phyloP scores from a whole-genome alignment of 2,113 vertebrate species.

The Narcine bancroftii region DNA sequence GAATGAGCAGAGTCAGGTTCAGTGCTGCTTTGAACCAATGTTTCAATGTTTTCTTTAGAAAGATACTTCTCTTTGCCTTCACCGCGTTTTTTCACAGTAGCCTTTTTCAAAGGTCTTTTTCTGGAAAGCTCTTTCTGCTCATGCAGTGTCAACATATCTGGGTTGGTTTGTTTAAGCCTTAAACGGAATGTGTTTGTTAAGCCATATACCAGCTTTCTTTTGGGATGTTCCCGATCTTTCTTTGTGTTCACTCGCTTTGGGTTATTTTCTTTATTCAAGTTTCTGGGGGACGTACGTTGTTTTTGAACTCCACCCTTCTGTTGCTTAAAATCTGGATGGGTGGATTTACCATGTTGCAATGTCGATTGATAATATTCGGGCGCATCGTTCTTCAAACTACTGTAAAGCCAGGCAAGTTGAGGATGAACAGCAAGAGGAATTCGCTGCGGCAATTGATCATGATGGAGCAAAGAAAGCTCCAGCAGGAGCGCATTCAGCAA shows the following conservation, averaged over 20 bases:
- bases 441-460: constrained; percentile 41
- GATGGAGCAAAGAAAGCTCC: constrained; percentile 68
- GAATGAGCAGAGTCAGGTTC: constrained; percentile 10
- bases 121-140: constrained; percentile 58
- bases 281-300: background rate
- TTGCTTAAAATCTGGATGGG: constrained; percentile 13
- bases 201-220: constrained; percentile 63
- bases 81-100: constrained; percentile 38
- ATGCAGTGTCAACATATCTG: constrained; percentile 48
- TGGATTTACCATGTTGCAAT: constrained; percentile 35
- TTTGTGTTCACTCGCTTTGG: constrained; percentile 39
- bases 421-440: constrained; percentile 48
- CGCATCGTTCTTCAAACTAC: constrained; percentile 38
- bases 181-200: constrained; percentile 74
- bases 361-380: background rate
- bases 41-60: constrained; percentile 54
- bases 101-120: constrained; percentile 48
- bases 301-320: background rate
- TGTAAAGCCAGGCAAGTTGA: constrained; percentile 55
- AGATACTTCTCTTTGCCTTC: constrained; percentile 47
- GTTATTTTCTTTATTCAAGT: constrained; percentile 37
- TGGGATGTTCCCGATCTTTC: constrained; percentile 43
- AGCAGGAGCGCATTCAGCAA: constrained; percentile 72
- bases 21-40: constrained; percentile 46
- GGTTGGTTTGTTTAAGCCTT: constrained; percentile 63